Percentiles rank a stretch among this genome's conserved stretches.
Evolutionary conservation across 2,113 vertebrate species (phyloP).

Genomic region (Engraulis encrasicolus): DNA sequence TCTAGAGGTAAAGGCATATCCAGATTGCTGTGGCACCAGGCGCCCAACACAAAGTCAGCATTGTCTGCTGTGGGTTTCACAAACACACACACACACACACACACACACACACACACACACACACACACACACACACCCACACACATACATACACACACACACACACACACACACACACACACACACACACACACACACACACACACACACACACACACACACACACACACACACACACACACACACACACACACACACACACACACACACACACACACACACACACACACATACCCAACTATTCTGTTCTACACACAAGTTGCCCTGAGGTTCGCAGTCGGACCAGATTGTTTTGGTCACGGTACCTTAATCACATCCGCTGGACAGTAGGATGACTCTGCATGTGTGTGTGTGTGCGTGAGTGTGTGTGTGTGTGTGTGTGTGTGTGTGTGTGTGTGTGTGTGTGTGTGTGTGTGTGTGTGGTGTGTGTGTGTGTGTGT

Average conservation of each 20-base stretch:
- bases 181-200: too few relatives aligned
- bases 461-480: not conserved
- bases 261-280: too few relatives aligned
- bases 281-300: not conserved
- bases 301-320: not conserved
- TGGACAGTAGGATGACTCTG: not conserved
- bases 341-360: not conserved
- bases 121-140: too few relatives aligned
- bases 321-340: not conserved
- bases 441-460: not conserved
- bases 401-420: not conserved
- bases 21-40: too few relatives aligned
- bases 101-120: too few relatives aligned
- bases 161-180: too few relatives aligned
- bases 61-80: not conserved
- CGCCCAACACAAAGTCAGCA: not conserved
- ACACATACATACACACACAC: too few relatives aligned
- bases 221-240: not conserved
- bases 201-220: not conserved
- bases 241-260: too few relatives aligned
- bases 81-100: too few relatives aligned
- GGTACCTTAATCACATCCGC: not conserved
- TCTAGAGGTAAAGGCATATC: too few relatives aligned
- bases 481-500: too few relatives aligned
- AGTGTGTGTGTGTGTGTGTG: not conserved